Evolutionary conservation across 2,113 vertebrate genomes (phyloP).

Genomic region (Garra rufa): DNA sequence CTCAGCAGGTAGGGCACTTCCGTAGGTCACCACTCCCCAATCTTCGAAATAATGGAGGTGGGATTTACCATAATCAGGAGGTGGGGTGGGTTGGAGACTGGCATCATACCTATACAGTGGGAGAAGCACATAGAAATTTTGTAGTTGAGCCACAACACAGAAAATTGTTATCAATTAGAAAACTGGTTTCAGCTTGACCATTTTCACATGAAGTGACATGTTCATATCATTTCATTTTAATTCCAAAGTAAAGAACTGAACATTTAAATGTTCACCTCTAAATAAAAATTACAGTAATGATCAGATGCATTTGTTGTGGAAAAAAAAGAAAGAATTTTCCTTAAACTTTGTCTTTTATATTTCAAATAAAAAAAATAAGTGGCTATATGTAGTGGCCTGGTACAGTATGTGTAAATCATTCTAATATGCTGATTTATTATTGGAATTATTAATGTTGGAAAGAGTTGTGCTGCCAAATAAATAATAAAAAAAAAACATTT

Average conservation of each 20-base stretch:
- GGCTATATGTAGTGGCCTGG: too few species aligned
- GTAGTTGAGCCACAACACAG: not conserved
- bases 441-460: too few species aligned
- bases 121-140: not conserved
- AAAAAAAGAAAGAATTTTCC: too few species aligned
- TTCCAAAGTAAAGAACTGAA: not conserved
- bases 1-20: slow-evolving; percentile 85
- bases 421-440: too few species aligned
- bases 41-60: slow-evolving; percentile 93
- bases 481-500: too few species aligned
- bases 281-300: too few species aligned
- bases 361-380: too few species aligned
- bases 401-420: too few species aligned
- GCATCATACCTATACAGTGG: slow-evolving; percentile 87
- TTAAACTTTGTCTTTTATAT: too few species aligned
- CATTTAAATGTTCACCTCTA: not conserved
- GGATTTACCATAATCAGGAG: slow-evolving; percentile 86
- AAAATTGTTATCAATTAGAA: not conserved
- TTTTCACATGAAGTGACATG: not conserved
- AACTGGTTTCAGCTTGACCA: not conserved
- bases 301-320: too few species aligned
- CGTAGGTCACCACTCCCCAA: slow-evolving; percentile 97
- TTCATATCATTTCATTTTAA: not conserved
- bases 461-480: too few species aligned
- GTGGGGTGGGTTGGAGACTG: slow-evolving; percentile 81